A percentile compares a stretch with the other conserved stretches of the same genome.
Conservation (phyloP, 2,888 invertebrate genomes). For the Amphipyra tragopoginis region DNA sequence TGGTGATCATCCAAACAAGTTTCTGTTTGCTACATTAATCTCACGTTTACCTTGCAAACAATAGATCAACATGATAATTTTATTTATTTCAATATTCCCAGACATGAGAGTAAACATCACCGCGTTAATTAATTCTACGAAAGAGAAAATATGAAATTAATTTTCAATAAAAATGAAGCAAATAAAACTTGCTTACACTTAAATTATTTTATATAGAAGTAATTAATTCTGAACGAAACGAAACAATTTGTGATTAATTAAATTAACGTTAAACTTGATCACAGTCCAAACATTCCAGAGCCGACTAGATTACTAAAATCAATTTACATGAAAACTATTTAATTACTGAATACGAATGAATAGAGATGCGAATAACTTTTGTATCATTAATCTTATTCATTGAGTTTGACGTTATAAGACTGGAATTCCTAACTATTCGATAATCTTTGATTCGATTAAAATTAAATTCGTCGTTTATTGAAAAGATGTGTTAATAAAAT, state of each 20-base stretch:
- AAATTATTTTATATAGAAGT: neutral
- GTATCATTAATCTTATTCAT: slow-evolving; percentile 40
- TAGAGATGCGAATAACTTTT: slow-evolving; percentile 19
- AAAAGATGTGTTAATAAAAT: slow-evolving; percentile 28
- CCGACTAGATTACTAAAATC: slow-evolving; percentile 35
- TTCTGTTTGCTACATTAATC: neutral
- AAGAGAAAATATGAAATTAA: slow-evolving; percentile 6
- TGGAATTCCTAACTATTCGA: slow-evolving; percentile 15
- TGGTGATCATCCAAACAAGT: neutral
- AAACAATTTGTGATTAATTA: slow-evolving; percentile 36
- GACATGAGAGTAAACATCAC: slow-evolving; percentile 3
- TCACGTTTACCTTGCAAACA: neutral
- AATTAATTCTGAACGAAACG: slow-evolving; percentile 13
- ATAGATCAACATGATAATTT: neutral
- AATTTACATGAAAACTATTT: slow-evolving; percentile 46
- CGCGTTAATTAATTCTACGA: neutral
- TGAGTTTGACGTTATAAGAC: slow-evolving; percentile 11
- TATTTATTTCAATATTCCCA: slow-evolving; percentile 1
- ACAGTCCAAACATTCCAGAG: slow-evolving; percentile 12
- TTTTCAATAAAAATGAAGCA: neutral
- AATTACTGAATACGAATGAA: slow-evolving; percentile 26
- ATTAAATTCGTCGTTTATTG: neutral
- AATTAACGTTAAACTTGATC: slow-evolving; percentile 20
- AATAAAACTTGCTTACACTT: slow-evolving; percentile 2
- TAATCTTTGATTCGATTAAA: slow-evolving; percentile 5